Conservation (phyloP, 1,140 invertebrate genomes). For the Cephus cinctus region DNA sequence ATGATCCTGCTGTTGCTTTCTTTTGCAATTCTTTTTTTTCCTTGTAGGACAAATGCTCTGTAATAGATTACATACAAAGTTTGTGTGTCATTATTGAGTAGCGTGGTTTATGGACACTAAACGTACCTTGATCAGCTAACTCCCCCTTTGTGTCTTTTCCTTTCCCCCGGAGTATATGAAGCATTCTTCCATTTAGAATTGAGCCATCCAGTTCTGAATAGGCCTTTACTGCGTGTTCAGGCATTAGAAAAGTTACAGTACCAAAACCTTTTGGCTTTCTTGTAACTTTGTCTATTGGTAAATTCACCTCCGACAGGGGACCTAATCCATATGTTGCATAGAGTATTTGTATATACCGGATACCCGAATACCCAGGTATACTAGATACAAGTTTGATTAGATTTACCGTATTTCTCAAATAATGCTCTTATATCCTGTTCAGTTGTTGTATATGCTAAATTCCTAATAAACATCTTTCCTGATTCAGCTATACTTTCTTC, state of each 20-base stretch:
- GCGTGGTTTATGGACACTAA: too few relatives aligned
- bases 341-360: too few relatives aligned
- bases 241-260: constrained; percentile 89
- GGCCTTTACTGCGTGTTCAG: constrained; percentile 91
- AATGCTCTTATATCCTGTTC: constrained; percentile 84
- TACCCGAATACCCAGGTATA: too few relatives aligned
- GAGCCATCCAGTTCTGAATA: constrained; percentile 87
- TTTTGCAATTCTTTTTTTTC: constrained; percentile 80
- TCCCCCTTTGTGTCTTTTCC: constrained; percentile 61
- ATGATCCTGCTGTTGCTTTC: constrained; percentile 74
- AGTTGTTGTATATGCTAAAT: constrained; percentile 85
- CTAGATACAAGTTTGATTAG: not conserved
- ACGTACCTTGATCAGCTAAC: constrained; percentile 56
- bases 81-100: too few relatives aligned
- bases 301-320: constrained; percentile 81
- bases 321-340: constrained; percentile 65
- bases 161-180: constrained; percentile 92
- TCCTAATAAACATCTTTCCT: constrained; percentile 92
- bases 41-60: constrained; percentile 74
- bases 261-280: constrained; percentile 93
- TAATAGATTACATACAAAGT: constrained; percentile 25
- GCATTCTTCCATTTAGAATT: constrained; percentile 85
- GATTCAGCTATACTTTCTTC: constrained; percentile 87
- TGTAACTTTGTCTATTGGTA: constrained; percentile 84
- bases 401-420: constrained; percentile 85